Conservation (phyloP, 2,113 vertebrate genomes). For the Synodontis membranacea region DNA sequence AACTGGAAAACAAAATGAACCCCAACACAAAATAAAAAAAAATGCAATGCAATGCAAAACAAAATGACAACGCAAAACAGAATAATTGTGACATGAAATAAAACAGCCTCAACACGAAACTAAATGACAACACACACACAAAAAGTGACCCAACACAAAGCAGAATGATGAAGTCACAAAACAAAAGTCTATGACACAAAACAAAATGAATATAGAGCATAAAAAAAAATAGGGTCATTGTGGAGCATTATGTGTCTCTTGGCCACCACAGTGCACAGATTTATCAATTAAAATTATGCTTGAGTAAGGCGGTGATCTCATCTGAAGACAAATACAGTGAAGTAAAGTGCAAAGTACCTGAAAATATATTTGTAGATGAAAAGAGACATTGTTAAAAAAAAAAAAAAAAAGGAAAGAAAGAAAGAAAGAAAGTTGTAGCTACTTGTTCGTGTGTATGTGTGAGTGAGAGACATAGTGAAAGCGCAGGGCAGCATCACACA, state of each 20-base stretch:
- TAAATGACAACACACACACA: background rate
- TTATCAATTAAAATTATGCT: background rate
- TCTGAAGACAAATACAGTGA: background rate
- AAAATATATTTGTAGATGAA: background rate
- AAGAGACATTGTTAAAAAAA: background rate
- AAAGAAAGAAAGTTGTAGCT: background rate
- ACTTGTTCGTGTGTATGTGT: no score
- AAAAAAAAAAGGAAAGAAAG: no score
- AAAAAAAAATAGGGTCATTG: background rate
- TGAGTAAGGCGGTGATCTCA: background rate
- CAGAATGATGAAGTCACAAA: background rate
- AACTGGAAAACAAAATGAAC: background rate
- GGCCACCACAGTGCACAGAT: background rate
- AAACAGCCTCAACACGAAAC: background rate
- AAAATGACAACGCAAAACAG: background rate
- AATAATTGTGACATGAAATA: background rate
- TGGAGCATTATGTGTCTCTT: background rate
- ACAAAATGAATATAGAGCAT: background rate
- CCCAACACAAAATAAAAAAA: background rate
- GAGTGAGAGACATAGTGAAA: no score
- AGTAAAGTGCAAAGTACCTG: background rate
- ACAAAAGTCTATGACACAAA: background rate
- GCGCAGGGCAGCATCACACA: no score
- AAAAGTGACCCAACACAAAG: background rate
- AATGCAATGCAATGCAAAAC: background rate